Evolutionary conservation across 2,888 invertebrate species (phyloP).

Genomic region (Epinotia demarniana): DNA sequence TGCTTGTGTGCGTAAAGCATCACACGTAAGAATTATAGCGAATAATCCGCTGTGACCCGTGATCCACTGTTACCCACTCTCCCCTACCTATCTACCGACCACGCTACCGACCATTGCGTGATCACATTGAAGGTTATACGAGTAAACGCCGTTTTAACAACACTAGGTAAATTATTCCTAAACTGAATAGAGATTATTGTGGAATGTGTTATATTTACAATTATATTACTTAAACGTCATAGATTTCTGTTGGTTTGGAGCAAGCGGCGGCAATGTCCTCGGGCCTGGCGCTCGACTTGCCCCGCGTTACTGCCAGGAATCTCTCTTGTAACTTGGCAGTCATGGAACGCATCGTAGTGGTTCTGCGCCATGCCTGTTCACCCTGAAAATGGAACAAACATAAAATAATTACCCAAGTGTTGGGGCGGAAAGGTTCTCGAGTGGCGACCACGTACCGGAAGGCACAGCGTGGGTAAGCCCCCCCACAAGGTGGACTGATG

Average conservation of each 20-base stretch:
- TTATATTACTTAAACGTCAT: constrained; percentile 18
- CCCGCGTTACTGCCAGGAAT: constrained; percentile 49
- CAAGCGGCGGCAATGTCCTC: neutral
- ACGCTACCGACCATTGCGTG: constrained; percentile 10
- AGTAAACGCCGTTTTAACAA: neutral
- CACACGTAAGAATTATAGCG: too few species aligned
- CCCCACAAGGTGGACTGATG: too few species aligned
- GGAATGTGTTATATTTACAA: neutral
- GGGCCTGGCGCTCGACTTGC: neutral
- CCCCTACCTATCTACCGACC: too few species aligned
- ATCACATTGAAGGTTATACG: constrained; percentile 11
- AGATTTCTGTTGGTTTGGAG: neutral
- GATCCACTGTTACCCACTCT: too few species aligned
- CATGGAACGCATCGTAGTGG: constrained; percentile 52
- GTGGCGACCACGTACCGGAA: too few species aligned
- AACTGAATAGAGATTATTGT: neutral
- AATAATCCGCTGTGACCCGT: too few species aligned
- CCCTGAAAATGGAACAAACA: constrained; percentile 10
- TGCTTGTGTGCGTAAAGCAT: too few species aligned
- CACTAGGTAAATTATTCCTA: neutral
- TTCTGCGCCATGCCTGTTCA: constrained; percentile 24
- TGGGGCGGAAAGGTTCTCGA: too few species aligned
- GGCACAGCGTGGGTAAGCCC: too few species aligned
- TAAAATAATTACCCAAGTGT: constrained; percentile 1
- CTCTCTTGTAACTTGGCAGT: constrained; percentile 54